These are phyloP conservation scores for Parapristionchus giblindavisi DNA, from an alignment of 2,888 invertebrate genomes.

Conservation along the genomic window DNA sequence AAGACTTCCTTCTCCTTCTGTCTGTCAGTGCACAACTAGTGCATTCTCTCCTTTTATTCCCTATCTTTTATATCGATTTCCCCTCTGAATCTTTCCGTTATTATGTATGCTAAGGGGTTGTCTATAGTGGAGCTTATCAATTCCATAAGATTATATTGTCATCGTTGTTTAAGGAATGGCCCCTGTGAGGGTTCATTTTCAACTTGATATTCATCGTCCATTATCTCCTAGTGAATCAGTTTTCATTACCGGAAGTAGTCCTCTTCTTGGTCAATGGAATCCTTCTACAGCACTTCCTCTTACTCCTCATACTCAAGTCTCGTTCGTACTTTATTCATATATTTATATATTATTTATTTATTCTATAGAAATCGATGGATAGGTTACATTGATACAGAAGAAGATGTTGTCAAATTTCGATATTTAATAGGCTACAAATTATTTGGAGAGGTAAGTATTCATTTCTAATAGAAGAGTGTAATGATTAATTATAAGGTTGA, in stretches of 20 bases:
- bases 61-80: too few relatives aligned
- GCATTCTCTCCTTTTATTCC: too few relatives aligned
- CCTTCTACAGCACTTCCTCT: slow-evolving; percentile 57
- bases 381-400: slow-evolving; percentile 53
- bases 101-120: not conserved
- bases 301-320: slow-evolving; percentile 38
- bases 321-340: not conserved
- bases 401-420: slow-evolving; percentile 60
- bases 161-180: slow-evolving; percentile 10
- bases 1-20: too few relatives aligned
- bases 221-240: slow-evolving; percentile 55
- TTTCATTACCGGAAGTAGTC: slow-evolving; percentile 60
- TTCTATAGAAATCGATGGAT: slow-evolving; percentile 52
- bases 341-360: slow-evolving; percentile 5
- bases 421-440: slow-evolving; percentile 66
- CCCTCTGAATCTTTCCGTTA: too few relatives aligned
- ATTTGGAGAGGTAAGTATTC: slow-evolving; percentile 49
- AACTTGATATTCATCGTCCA: slow-evolving; percentile 56
- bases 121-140: slow-evolving; percentile 3
- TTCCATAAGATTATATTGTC: not conserved
- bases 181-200: slow-evolving; percentile 49
- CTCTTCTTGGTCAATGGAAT: slow-evolving; percentile 62
- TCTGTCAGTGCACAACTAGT: too few relatives aligned
- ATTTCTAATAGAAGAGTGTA: not conserved
- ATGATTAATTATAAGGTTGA: not conserved